These are phyloP conservation scores for Semicossyphus pulcher DNA, from an alignment of 2,113 vertebrate genomes.

Conservation along the genomic window DNA sequence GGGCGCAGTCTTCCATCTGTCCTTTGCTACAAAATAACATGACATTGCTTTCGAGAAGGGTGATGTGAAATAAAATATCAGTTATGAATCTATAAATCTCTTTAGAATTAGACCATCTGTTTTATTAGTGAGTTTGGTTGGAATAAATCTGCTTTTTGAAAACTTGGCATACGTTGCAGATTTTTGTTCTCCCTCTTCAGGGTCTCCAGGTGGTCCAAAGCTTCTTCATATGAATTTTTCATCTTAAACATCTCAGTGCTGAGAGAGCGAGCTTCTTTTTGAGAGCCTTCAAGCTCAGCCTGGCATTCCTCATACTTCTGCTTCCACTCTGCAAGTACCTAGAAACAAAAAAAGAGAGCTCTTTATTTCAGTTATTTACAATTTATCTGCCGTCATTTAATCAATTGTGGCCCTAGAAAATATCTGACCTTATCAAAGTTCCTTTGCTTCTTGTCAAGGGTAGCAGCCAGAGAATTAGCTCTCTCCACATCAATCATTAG, in stretches of 20 bases:
- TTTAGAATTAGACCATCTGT: not conserved
- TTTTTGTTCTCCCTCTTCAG: slow-evolving; percentile 88
- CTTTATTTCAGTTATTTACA: not conserved
- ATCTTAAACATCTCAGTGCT: slow-evolving; percentile 89
- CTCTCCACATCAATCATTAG: slow-evolving; percentile 82
- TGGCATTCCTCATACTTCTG: slow-evolving; percentile 87
- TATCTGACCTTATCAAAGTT: slow-evolving; percentile 81
- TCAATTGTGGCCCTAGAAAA: not conserved
- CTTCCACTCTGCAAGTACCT: slow-evolving; percentile 89
- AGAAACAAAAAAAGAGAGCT: not conserved
- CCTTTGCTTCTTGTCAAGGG: slow-evolving; percentile 82
- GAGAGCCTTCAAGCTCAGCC: slow-evolving; percentile 85
- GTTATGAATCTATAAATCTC: not conserved
- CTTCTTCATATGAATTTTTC: slow-evolving; percentile 90
- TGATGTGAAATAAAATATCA: not conserved
- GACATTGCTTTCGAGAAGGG: not conserved
- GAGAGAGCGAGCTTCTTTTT: slow-evolving; percentile 86
- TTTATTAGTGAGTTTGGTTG: not conserved
- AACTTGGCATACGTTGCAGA: slow-evolving; percentile 77
- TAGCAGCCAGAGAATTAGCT: slow-evolving; percentile 80
- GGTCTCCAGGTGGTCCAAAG: slow-evolving; percentile 88
- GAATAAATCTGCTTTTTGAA: not conserved
- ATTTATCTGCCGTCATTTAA: not conserved
- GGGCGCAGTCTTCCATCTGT: not conserved
- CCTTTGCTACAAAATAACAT: not conserved